Base-by-base conservation (phyloP, 2,797 vertebrate genomes). In the Salarias fasciatus region DNA sequence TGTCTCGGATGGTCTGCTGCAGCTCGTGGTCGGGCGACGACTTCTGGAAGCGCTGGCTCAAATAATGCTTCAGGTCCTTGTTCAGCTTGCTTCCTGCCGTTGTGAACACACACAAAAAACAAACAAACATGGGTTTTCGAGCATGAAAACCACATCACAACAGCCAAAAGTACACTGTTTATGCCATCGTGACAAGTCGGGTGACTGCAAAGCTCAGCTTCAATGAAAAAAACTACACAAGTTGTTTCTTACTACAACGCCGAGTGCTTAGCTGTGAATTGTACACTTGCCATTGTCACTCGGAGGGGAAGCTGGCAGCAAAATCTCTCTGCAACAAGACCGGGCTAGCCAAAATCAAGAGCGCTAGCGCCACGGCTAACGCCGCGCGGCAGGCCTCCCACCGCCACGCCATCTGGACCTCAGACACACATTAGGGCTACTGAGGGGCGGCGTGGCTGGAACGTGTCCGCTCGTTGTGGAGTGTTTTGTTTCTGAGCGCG, bases 41-140 rank as follows among this genome's bases (percentile, higher is more conserved):
- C 76, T 99, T 99, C 91, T 96, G 97, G 88, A 99, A 99, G 73
- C 98, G 94, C 86, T 95, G 96, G 91, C 93, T 99, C 76, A 99
- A 95, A 82, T 97, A 99, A 69, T 95, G 94, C 56, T 97, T 93
- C 86, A 99, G 94, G 82, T 99, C 97, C 87, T 98, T 98, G 88
- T 93, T 98, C 78, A 99, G 94, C 83, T 95, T 95, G 84, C 85
- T 96, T 91, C 98, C 98, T 99, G 92, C 72, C 50, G 80, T 85
- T 36, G 53, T 37, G 54, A 47, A 83, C 75, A 88, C 14, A 72
- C 18, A 24, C 18, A 24, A 18, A 24, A 24, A 24, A 24, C 18
- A 24, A 24, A 24, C 18, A 24, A 24, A 24, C 18, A 24, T 24
- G 18, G 3, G 18, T 24, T 24, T n/a, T 24, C 24, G 18, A 24